Evolutionary conservation across 2,888 invertebrate species (phyloP), one percentile per base, ranked within the genome.

Genomic region (Erebia palarica): DNA sequence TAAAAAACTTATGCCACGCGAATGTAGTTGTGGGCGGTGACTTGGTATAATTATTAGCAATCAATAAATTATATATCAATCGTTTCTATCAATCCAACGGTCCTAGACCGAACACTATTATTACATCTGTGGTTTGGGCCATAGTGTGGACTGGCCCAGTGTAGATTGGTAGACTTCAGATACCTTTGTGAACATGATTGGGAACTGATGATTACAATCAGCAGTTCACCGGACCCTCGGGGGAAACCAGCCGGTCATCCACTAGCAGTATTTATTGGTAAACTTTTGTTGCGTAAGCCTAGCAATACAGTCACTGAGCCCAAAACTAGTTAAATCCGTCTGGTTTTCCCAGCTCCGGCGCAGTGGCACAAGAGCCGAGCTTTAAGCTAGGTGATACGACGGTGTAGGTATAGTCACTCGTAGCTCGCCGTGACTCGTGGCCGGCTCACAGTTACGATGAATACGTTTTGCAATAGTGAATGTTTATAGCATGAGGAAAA

Each of bases 291-390:
- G 27, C 14, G 57, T 14, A 58, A 58, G 14, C 21, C 55, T 58
- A 21, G 57, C 7, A 11, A 58, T 7, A 27, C 21, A 27, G 57
- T 55, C 55, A 58, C 57, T 11, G 57, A 42, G 10, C 42, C 60
- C 44, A 8, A 16, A 60, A 14, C 60, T 60, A 58, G 57, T 27
- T 8, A 58, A 13, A 61, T 61, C 61, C 61, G 61, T 11, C 16
- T 18, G 61, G 61, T 16, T 47, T 60, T 21, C 61, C 61, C 21
- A 3, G 3, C 10, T 1, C 44, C 44, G n/a, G 3, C 16, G 1
- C 58, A 0, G 9, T n/a, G 60, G 4, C 10, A 11, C 47, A 18
- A 53, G 10, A 9, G 55, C 55, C 10, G 55, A 55, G 55, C 55
- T 55, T 18, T 18, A 60, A 42, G 36, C 13, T 14, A 14, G 27